Evolutionary conservation across 2,888 invertebrate species (phyloP), one percentile per base, ranked within the genome.

Genomic region (Eueremaeus valkanovi): DNA sequence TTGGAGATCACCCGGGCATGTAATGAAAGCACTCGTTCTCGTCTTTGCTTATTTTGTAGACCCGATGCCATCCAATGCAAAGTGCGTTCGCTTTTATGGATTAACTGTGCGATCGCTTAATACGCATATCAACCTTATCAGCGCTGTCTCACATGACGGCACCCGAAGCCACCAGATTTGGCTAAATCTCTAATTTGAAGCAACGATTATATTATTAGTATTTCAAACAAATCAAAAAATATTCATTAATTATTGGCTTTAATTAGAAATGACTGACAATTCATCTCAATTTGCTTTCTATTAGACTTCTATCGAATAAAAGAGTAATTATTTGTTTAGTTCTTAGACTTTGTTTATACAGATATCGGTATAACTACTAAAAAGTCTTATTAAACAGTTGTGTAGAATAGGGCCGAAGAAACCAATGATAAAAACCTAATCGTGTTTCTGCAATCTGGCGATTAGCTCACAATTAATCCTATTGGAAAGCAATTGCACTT

Each of bases 21-120:
- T 63, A 63, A 63, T 63, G 63, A 63, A 63, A 63, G 63, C 63
- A 63, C 63, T 63, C 63, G n/a, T 31, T 63, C 63, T 63, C 63
- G 33, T 63, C 63, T 63, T 63, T 63, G 63, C 63, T 8, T n/a
- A n/a, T n/a, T n/a, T n/a, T n/a, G n/a, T n/a, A n/a, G 11, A 63
- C 63, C 33, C 16, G 21, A 63, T 33, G 63, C 31, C 33, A 63
- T 63, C 5, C 33, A 63, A 63, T 63, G 63, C 63, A 63, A 63
- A 63, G 31, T 33, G 29, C 11, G n/a, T 31, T 6, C 13, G n/a
- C 63, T 29, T 1, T 29, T 33, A 31, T 31, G 63, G 63, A 63
- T 63, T 63, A 63, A 63, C 31, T 29, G 6, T 63, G 9, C 11
- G 63, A 63, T 33, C 63, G n/a, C 16, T 33, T 63, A 33, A 63